These are phyloP conservation scores for Polyergus mexicanus DNA, from an alignment of 1,140 invertebrate species.

Conservation along the genomic window DNA sequence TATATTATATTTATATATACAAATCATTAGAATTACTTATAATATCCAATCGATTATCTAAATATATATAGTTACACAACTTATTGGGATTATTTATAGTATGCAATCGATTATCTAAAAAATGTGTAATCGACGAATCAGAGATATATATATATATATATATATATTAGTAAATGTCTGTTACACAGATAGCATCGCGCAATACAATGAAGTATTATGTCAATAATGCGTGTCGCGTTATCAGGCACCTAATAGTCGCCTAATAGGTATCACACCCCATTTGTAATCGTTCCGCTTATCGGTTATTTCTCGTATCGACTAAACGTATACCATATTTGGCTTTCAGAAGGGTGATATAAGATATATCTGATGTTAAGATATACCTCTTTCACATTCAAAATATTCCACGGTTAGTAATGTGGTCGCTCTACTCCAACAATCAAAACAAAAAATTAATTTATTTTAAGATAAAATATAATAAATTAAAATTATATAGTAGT, in stretches of 20 bases:
- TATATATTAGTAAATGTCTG: conserved; percentile 41
- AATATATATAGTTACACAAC: background rate
- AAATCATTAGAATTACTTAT: too few species aligned
- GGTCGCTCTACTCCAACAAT: background rate
- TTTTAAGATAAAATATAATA: background rate
- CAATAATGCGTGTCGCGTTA: conserved; percentile 59
- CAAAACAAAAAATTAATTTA: background rate
- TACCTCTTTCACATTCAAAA: background rate
- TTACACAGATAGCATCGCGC: conserved; percentile 37
- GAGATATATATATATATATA: conserved; percentile 55
- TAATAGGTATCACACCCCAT: conserved; percentile 74
- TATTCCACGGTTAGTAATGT: background rate
- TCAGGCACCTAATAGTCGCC: conserved; percentile 70
- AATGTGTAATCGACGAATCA: conserved; percentile 21
- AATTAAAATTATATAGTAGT: background rate
- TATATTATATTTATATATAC: too few species aligned
- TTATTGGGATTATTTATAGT: conserved; percentile 34
- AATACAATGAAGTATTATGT: conserved; percentile 44
- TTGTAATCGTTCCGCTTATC: conserved; percentile 72
- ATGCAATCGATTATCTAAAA: conserved; percentile 21
- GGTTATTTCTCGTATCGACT: conserved; percentile 52
- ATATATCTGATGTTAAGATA: conserved; percentile 13
- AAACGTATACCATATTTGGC: conserved; percentile 72
- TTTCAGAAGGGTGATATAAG: conserved; percentile 59
- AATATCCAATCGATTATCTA: too few species aligned